These are phyloP conservation scores for Parauchenoglanis punctatus DNA, from an alignment of 2,797 vertebrate genomes.

Conservation along the genomic window DNA sequence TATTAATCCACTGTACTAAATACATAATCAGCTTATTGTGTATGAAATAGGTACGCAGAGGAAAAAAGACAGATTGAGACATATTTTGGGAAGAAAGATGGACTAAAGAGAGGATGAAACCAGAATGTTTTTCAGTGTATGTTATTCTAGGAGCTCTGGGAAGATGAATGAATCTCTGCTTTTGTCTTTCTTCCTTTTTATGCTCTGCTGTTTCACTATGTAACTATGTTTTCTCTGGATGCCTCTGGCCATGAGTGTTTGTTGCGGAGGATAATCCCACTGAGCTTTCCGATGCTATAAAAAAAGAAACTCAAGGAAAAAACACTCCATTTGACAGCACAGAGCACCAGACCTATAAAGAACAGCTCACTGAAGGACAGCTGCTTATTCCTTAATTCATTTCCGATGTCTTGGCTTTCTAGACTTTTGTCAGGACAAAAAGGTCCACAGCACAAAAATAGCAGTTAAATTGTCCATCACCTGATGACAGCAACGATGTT, in stretches of 20 bases:
- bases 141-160: conserved; percentile 40
- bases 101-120: conserved; percentile 5
- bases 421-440: background rate
- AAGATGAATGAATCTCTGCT: conserved; percentile 35
- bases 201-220: conserved; percentile 24
- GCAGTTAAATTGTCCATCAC: conserved; percentile 11
- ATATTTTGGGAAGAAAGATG: conserved; percentile 16
- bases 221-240: conserved; percentile 43
- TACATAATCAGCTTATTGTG: conserved; percentile 38
- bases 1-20: conserved; percentile 46
- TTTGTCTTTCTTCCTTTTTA: conserved; percentile 15
- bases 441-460: background rate
- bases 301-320: conserved; percentile 14
- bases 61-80: conserved; percentile 15
- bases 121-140: conserved; percentile 14
- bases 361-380: conserved; percentile 3
- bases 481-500: background rate
- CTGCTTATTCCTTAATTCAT: conserved; percentile 8
- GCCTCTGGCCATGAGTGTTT: conserved; percentile 40
- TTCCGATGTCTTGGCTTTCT: background rate
- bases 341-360: conserved; percentile 22
- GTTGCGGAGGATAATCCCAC: conserved; percentile 33
- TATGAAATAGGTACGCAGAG: background rate
- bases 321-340: conserved; percentile 18
- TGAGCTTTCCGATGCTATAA: conserved; percentile 39